Evolutionary conservation across 2,888 invertebrate species (phyloP), one percentile per base, ranked within the genome.

Genomic region (Cheilosia grossa): DNA sequence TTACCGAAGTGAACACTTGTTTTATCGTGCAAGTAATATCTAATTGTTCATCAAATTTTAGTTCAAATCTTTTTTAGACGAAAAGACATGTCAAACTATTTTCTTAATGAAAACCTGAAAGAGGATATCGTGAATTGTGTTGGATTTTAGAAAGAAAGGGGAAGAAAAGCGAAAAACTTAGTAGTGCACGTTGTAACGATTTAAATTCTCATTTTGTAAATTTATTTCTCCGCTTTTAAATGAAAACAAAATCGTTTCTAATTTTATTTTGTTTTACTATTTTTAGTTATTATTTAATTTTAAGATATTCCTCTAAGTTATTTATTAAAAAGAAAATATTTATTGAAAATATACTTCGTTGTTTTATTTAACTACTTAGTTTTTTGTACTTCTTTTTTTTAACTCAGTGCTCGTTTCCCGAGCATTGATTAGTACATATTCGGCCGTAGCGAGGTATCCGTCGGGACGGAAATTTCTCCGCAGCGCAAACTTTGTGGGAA

Each of bases 271-370:
- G 85, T 81, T 85, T 67, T 47, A 9, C 19, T 47, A 19, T 47
- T 83, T 85, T 81, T 72, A 80, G 64, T 79, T 83, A 72, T 85
- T 80, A 75, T 81, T 85, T 85, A 85, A 56, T 85, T 85, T 56
- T 85, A 85, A 77, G 75, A 80, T 69, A 67, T 58, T 66, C 66
- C 75, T 63, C 51, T 85, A 85, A 85, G 85, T 67, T 85, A 81
- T 85, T 85, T 85, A 85, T 85, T 85, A 61, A 75, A 79, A 70
- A 49, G 61, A 79, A 81, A 72, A 51, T 81, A 81, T 81, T 85
- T 85, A 81, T 85, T 81, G 74, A 80, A 82, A 70, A 72, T 51
- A 56, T 21, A 69, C 24, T 40, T 56, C 1, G 44, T 13, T 72
- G 33, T 67, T 72, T 82, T 64, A 53, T 70, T 70, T 59, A 9